Base-by-base conservation (phyloP, 2,888 invertebrate species). In the Drosophila paracracens region DNA sequence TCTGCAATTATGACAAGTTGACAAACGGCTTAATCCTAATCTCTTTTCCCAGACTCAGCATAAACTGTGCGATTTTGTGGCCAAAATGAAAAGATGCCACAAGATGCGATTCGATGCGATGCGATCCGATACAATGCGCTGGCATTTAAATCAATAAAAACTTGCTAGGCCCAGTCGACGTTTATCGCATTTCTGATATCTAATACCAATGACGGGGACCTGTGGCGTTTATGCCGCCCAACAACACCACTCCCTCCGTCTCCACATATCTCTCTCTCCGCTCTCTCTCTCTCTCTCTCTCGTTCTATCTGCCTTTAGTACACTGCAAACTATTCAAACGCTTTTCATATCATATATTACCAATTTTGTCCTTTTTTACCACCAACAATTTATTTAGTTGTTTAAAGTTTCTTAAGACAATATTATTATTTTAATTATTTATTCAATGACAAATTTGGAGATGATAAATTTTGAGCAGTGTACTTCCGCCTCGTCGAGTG, bases 1-100 rank as follows among this genome's bases (percentile, higher is more conserved):
- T 76, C 83, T 85, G 82, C 85, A 87, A 84, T 87, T 87, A 87
- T 87, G 87, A 87, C 87, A 90, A 87, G 89, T 87, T 87, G 87
- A 89, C 87, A 87, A 87, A 87, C 87, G 89, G 88, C 87, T 87
- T 87, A 87, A 87, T 87, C 87, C 89, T 87, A 90, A 87, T 90
- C 87, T 89, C 80, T 71, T 75, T 83, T 67, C 79, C 57, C 64
- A 60, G 56, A 51, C 56, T 60, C 38, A 13, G 59, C 70, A 81
- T 82, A 83, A 83, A 83, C 78, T 66, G 54, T 58, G 48, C 66
- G 62, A 71, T 74, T 83, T 82, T 72, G 77, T 80, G 76, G 72
- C 71, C 67, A 52, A 81, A 79, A 82, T 60, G 62, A 38, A 69
- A 51, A 72, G 69, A 59, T 35, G 59, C 38, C 40, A 63, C 38